phyloP scores from a whole-genome alignment of 92 coral and sea anemone species.

The Porites divaricata region DNA sequence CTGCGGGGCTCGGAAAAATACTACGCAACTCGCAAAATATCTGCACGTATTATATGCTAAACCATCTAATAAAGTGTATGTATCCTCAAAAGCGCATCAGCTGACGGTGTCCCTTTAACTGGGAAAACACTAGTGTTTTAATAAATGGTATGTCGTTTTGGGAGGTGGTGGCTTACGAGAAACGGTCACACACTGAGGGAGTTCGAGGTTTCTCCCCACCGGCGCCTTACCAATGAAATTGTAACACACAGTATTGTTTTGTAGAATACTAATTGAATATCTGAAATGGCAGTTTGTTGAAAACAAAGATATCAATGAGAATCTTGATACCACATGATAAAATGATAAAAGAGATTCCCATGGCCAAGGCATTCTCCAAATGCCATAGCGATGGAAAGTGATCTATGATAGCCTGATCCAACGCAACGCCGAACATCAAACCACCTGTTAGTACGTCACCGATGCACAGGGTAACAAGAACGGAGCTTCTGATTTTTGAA shows the following conservation, averaged over 20 bases:
- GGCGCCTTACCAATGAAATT: no score
- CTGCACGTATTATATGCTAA: no score
- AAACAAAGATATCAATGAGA: slow-evolving; percentile 11
- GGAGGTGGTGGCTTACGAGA: no score
- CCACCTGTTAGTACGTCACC: slow-evolving; percentile 11
- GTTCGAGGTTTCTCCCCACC: no score
- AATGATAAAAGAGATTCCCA: slow-evolving; percentile 4
- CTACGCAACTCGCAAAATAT: no score
- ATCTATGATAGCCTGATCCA: neutral
- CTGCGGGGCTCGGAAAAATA: no score
- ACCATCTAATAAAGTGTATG: no score
- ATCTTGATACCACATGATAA: slow-evolving; percentile 22
- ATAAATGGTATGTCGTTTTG: no score
- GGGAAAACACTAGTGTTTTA: no score
- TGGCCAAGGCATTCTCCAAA: slow-evolving; percentile 9
- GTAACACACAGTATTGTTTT: neutral
- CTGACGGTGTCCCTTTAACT: no score
- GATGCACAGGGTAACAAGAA: slow-evolving; percentile 12
- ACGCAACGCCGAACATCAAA: neutral
- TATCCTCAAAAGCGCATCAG: no score
- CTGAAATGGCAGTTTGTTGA: slow-evolving; percentile 20
- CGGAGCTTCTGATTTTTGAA: slow-evolving; percentile 1
- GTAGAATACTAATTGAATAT: neutral
- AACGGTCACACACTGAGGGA: no score
- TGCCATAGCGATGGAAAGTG: slow-evolving; percentile 16